Base-by-base conservation (phyloP, 1,140 invertebrate species). In the Vollenhovia emeryi region DNA sequence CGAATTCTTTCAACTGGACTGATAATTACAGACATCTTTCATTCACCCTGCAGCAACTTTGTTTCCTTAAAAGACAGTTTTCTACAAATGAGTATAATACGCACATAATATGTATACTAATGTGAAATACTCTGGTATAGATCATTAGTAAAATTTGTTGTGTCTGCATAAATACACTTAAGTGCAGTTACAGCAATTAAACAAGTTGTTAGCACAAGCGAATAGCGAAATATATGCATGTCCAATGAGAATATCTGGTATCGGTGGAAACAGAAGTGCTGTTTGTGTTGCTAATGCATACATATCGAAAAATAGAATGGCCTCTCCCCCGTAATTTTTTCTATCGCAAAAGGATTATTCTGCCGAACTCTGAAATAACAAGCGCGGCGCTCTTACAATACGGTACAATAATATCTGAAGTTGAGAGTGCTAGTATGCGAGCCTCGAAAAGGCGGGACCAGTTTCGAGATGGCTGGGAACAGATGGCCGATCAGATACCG, bases 401-500 rank as follows among this genome's bases (percentile, higher is more conserved):
- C 75, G 75, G 40, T 52, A 66, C 60, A 80, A 76, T 82, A 86
- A 88, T 89, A 86, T 75, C n/a, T 45, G n/a, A 73, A 57, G 66
- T 57, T 55, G 27, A 21, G 18, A 60, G 62, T 50, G 75, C 52
- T 40, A 64, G 68, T 27, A 24, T 0, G 27, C 40, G 21, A 33
- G 60, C 7, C 33, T 13, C 45, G 24, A 30, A 48, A 73, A 84
- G 66, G 60, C 85, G 86, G 59, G 86, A 80, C 55, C 90, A 87
- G 91, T 83, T 92, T 93, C 87, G 89, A 90, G 92, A 92, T 92
- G 91, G 91, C 88, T 91, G 91, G 93, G 90, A 95, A 94, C 94
- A 95, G 94, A 95, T 95, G 94, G 94, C 93, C 91, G 93, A 95
- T 95, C 94, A 94, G 94, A 95, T 95, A 95, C 92, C 92, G 93